Evolutionary conservation across 2,888 invertebrate species (phyloP).

Genomic region (Drosophila mulleri): DNA sequence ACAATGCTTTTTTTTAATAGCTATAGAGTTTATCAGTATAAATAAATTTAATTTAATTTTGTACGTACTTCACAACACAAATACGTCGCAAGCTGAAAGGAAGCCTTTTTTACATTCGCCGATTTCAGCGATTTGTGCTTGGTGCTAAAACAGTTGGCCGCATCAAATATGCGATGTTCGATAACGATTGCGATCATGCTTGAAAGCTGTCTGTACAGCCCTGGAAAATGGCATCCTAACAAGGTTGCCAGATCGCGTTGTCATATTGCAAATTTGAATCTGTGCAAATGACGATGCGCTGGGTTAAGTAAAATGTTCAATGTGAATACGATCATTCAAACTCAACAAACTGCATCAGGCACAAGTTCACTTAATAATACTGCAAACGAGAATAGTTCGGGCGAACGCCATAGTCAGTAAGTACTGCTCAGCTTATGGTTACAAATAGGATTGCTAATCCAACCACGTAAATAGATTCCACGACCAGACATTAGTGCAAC

Average conservation of each 20-base stretch:
- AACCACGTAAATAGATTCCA: constrained; percentile 65
- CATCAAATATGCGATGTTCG: constrained; percentile 6
- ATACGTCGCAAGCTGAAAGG: constrained; percentile 9
- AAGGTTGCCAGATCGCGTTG: constrained; percentile 7
- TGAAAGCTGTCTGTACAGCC: constrained; percentile 1
- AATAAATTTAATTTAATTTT: constrained; percentile 40
- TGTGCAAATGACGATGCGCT: neutral
- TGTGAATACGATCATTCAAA: constrained; percentile 31
- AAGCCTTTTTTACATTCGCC: constrained; percentile 10
- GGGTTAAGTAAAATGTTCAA: constrained; percentile 49
- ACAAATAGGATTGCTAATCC: neutral
- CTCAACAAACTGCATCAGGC: constrained; percentile 10
- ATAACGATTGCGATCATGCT: constrained; percentile 25
- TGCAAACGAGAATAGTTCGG: constrained; percentile 6
- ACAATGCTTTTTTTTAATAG: constrained; percentile 54
- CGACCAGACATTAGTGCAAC: constrained; percentile 76
- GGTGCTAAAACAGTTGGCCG: neutral
- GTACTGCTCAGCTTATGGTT: constrained; percentile 18
- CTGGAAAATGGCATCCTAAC: neutral
- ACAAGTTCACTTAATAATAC: constrained; percentile 16
- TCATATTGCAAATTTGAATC: constrained; percentile 31
- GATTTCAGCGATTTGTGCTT: constrained; percentile 10
- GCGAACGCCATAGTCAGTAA: constrained; percentile 51
- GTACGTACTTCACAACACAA: constrained; percentile 23
- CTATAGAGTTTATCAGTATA: constrained; percentile 33